A percentile compares a stretch with the other conserved stretches of the same genome.
phyloP scores from a whole-genome alignment of 2,113 vertebrate genomes.

The Bubalus kerabau region DNA sequence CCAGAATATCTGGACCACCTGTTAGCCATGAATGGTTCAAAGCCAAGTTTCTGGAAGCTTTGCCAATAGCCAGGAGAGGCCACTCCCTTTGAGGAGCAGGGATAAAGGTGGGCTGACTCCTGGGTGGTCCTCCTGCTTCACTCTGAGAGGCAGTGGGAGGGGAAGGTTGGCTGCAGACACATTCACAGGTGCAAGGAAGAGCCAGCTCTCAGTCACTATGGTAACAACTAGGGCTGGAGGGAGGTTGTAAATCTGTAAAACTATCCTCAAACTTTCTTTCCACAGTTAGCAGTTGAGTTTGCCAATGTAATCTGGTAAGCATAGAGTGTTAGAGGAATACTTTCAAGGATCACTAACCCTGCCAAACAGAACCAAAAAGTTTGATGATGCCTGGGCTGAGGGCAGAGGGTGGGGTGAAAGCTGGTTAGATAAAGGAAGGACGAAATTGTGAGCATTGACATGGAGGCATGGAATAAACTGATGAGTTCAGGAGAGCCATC shows the following conservation, averaged over 20 bases:
- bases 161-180: neutral
- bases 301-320: neutral
- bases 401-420: neutral
- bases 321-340: neutral
- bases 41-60: constrained; percentile 63
- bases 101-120: constrained; percentile 25
- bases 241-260: neutral
- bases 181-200: neutral
- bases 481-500: neutral
- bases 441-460: neutral
- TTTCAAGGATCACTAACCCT: neutral
- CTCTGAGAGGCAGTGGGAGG: neutral
- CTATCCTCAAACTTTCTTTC: neutral
- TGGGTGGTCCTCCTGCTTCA: constrained; percentile 68
- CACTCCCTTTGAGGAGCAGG: constrained; percentile 29
- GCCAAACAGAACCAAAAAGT: neutral
- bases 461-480: neutral
- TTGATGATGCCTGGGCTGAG: neutral
- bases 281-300: neutral
- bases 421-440: neutral
- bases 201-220: neutral
- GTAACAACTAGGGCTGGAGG: neutral
- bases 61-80: constrained; percentile 68
- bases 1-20: constrained; percentile 54
- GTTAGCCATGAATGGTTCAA: constrained; percentile 35